Percentiles rank a stretch among this genome's conserved stretches.
These are phyloP conservation scores for Typhlomys cinereus DNA, from an alignment of 2,113 vertebrate species.

Conservation along the genomic window DNA sequence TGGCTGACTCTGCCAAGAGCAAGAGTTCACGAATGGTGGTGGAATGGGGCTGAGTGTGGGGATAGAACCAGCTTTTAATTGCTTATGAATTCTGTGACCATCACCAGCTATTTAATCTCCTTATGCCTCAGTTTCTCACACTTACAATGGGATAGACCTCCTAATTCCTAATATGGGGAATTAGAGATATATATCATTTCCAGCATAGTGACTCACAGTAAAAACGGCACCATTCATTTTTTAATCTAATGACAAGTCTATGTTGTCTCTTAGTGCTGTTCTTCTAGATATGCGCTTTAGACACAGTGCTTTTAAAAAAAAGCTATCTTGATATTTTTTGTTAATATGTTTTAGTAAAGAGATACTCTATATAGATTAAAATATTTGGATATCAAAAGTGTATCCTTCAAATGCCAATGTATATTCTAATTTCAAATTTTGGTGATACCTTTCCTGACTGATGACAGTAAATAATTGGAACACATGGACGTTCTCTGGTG, in stretches of 20 bases:
- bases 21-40: not conserved
- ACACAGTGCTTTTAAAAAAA: not conserved
- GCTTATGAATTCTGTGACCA: not conserved
- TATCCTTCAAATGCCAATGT: constrained; percentile 15
- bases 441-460: not conserved
- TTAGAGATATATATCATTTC: not conserved
- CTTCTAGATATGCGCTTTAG: not conserved
- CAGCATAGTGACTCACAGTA: not conserved
- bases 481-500: not conserved
- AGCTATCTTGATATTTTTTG: not conserved
- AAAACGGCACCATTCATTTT: not conserved
- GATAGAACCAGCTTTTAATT: not conserved
- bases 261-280: not conserved
- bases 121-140: not conserved
- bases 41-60: too few species aligned
- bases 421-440: constrained; percentile 39
- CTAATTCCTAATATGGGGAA: not conserved
- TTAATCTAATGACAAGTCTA: not conserved
- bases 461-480: not conserved
- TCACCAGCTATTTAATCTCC: not conserved
- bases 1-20: not conserved
- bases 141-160: not conserved
- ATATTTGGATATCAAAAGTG: not conserved
- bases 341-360: constrained; percentile 12
- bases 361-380: not conserved